Evolutionary conservation across 2,888 invertebrate species (phyloP), one percentile per base, ranked within the genome.

Genomic region (Amiota minor): DNA sequence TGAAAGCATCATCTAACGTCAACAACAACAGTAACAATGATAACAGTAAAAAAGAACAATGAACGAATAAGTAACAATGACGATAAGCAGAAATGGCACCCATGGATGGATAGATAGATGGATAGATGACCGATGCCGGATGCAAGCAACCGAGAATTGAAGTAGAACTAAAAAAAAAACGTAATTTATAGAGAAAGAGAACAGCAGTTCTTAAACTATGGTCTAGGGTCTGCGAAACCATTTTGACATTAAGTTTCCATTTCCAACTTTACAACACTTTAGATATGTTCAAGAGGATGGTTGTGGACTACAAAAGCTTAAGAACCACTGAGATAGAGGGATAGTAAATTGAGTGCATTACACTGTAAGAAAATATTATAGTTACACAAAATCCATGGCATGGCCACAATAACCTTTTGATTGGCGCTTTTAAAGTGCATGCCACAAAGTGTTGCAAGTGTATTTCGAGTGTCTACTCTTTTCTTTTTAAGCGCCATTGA

Each of bases 1-100:
- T 35, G 35, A 35, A 35, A 35, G 35, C 35, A 35, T 35, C 35
- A 35, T 35, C 35, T 35, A 35, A 6, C 35, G 35, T 18, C 49
- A 65, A 47, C 65, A 65, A 45, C 62, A 35, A 62, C 62, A 62
- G 2, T 35, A n/a, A 23, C 20, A 16, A 8, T 53, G 47, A 47
- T 11, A 20, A 18, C 46, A 16, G 65, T 20, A 20, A 23, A 61
- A 20, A 61, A 61, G 35, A 12, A 61, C 61, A 61, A 61, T 12
- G 12, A 23, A 12, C 9, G 14, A 0, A 20, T 14, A 23, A 61
- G 20, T 20, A 61, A 61, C 23, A 20, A 14, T 59, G 8, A 59
- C 10, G 23, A 12, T 12, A 4, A n/a, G 20, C 18, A n/a, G 20
- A 12, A n/a, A 59, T 18, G 59, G n/a, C 23, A 23, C 59, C 59